Base-by-base conservation (phyloP, 2,113 vertebrate genomes). In the Sterna hirundo region DNA sequence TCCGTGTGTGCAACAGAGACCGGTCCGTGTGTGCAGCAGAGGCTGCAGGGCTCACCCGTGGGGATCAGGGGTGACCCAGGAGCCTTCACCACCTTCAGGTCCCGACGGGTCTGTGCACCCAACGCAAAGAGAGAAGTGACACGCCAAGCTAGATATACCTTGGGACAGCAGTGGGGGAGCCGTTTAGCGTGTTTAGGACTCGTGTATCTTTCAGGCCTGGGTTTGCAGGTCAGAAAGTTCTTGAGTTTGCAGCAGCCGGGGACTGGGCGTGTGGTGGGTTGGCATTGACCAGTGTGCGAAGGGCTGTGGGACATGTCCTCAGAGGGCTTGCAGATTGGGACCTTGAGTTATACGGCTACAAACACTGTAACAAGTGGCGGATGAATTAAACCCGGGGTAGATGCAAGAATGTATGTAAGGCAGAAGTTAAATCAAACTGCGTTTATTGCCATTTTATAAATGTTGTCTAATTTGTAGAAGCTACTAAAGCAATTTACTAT, bases 21-120 rank as follows among this genome's bases (percentile, higher is more conserved):
- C 1, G 2, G 2, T 34, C 52, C 0, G 0, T 23, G 55, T 32
- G 4, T 32, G 30, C 66, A 46, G 75, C 27, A 62, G 23, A 15
- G 8, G 49, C 27, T 1, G 2, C 30, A 23, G 58, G 46, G 22
- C 34, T 89, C 51, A 20, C 6, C 25, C 1, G 0, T 26, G 17
- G 29, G 47, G 1, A 29, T 17, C 10, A 27, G 54, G 25, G 23
- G 22, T 76, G 55, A 64, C 15, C 13, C 23, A 52, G 44, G 17
- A 69, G 10, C 22, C 75, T 34, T 66, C 40, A 46, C 7, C 40
- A 49, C 36, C 44, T 51, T 40, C 34, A 57, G 34, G 21, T 58
- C 30, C 34, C 9, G 2, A 2, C 0, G 2, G 26, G 11, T 61
- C 75, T 76, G 44, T 23, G 18, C 14, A 55, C 25, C 1, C 44